Evolutionary conservation across 2,888 invertebrate genomes (phyloP).

Genomic region (Noctua janthina): DNA sequence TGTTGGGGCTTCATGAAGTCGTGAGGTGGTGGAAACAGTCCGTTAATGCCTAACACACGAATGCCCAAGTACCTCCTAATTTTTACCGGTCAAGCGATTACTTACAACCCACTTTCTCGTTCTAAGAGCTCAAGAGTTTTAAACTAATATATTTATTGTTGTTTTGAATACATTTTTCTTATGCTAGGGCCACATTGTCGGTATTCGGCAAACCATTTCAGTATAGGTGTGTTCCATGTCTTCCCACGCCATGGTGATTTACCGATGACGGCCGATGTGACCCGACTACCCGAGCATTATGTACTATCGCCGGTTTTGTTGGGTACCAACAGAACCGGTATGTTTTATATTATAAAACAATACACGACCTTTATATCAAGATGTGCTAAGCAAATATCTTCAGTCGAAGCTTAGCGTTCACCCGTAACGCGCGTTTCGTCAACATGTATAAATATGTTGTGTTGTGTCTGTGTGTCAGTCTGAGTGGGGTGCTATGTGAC

Average conservation of each 20-base stretch:
- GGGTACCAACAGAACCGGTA: background rate
- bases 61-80: too few species aligned
- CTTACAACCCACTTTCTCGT: too few species aligned
- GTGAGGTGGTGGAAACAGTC: too few species aligned
- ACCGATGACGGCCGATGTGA: background rate
- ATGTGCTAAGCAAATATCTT: background rate
- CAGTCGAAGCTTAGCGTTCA: constrained; percentile 2
- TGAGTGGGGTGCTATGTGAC: constrained; percentile 23
- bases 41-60: too few species aligned
- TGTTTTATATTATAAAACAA: background rate
- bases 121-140: too few species aligned
- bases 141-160: too few species aligned
- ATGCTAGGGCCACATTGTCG: too few species aligned
- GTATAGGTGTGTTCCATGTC: too few species aligned
- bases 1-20: too few species aligned
- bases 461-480: constrained; percentile 17
- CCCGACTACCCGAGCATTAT: background rate
- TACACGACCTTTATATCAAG: background rate
- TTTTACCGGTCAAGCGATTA: too few species aligned
- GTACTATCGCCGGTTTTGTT: background rate
- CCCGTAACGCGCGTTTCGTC: background rate
- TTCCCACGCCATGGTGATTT: background rate
- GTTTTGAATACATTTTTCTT: too few species aligned
- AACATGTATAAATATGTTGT: constrained; percentile 35
- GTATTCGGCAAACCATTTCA: too few species aligned